These are phyloP conservation scores for Hydropotes inermis DNA, from an alignment of 2,113 vertebrate species.

Conservation along the genomic window DNA sequence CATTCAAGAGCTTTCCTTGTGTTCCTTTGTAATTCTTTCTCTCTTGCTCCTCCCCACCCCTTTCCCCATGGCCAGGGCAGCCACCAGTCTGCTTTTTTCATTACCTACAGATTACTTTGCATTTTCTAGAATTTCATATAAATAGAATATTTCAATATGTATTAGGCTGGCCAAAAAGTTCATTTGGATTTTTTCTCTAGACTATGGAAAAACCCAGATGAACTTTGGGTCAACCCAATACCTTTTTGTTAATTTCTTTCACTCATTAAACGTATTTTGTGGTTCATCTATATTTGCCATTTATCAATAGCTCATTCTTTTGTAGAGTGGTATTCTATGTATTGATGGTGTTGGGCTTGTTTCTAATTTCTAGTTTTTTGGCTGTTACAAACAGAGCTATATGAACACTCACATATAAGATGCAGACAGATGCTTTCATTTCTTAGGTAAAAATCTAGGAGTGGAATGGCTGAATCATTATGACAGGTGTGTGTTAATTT, in stretches of 20 bases:
- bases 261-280: not conserved
- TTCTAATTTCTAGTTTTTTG: not conserved
- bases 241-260: not conserved
- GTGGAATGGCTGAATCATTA: not conserved
- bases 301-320: not conserved
- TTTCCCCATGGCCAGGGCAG: not conserved
- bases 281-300: not conserved
- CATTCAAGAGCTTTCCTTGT: not conserved
- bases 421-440: not conserved
- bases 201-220: not conserved
- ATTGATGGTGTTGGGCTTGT: not conserved
- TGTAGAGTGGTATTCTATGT: not conserved
- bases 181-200: not conserved
- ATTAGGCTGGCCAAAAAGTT: not conserved
- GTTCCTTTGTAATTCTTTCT: not conserved
- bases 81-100: not conserved
- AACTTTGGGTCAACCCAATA: not conserved
- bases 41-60: accelerated
- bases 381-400: not conserved
- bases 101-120: not conserved
- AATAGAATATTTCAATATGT: not conserved
- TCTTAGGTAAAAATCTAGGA: not conserved
- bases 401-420: not conserved
- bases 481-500: not conserved
- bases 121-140: not conserved